Base-by-base conservation (phyloP, 2,888 invertebrate species). In the Xanthorhoe spadicearia region DNA sequence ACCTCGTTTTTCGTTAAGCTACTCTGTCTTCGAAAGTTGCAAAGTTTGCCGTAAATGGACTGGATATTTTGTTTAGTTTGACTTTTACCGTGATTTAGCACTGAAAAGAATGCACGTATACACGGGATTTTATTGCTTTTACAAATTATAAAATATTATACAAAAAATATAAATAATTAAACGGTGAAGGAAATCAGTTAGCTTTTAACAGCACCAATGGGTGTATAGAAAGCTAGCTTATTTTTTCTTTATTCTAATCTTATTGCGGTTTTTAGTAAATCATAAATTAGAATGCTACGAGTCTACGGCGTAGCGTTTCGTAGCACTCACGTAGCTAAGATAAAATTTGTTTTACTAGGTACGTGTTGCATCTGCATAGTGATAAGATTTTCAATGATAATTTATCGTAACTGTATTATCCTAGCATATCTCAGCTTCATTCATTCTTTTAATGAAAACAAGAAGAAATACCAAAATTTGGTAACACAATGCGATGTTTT, bases 1-100 rank as follows among this genome's bases (percentile, higher is more conserved):
- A 28, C 23, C 59, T 50, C 28, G 32, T 28, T 64, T 64, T 59
- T 55, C 49, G 49, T n/a, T 51, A 51, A 43, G 38, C 38, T 13
- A 43, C 38, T 13, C 35, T 9, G 13, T 13, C 38, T 43, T 43
- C 13, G 13, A 43, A 43, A 43, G 38, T 43, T 43, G 38, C 0
- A 4, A 13, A 43, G 13, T 43, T 10, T 2, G 38, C 5, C 38
- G 38, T 43, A 43, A 43, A 43, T 13, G 38, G 38, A 43, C 38
- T 43, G 38, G 5, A 43, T 13, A 13, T 43, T 43, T 13, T 13
- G 38, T 43, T 43, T 13, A 13, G 13, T 13, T 43, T 43, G 38
- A 13, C 13, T 43, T 43, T 38, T 38, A 38, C 38, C 38, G 38
- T 10, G 13, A 13, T 35, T 1, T 35, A 35, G 6, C 7, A 8